Percentiles rank a stretch among this genome's conserved stretches.
Evolutionary conservation across 2,888 invertebrate genomes (phyloP).

Genomic region (Branchipolynoe longqiensis): DNA sequence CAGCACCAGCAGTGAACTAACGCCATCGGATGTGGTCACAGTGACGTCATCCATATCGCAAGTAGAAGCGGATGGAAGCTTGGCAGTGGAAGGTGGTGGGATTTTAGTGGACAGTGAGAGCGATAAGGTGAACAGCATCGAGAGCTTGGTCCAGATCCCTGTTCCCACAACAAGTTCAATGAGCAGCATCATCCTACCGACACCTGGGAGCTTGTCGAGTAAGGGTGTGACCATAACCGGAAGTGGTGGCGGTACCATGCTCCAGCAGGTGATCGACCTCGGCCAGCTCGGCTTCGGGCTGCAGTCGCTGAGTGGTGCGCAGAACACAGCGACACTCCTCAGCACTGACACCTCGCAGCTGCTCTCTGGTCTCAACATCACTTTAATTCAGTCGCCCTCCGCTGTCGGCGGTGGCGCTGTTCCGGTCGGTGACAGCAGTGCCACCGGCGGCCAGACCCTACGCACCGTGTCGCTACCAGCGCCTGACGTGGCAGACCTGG

Average conservation of each 20-base stretch:
- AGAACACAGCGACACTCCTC: not conserved
- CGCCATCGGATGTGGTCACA: not conserved
- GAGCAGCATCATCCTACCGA: slow-evolving; percentile 32
- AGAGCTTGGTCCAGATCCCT: slow-evolving; percentile 35
- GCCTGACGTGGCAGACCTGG: not conserved
- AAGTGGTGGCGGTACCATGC: not conserved
- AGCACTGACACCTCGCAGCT: slow-evolving; percentile 2
- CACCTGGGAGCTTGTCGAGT: not conserved
- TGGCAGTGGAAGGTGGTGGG: not conserved
- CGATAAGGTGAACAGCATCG: not conserved
- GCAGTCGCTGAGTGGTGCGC: not conserved
- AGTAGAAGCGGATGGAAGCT: not conserved
- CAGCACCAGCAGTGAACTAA: too few species aligned
- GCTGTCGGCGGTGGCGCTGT: not conserved
- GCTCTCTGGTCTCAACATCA: slow-evolving; percentile 17
- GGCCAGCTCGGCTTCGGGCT: slow-evolving; percentile 19
- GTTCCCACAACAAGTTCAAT: not conserved
- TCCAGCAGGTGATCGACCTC: slow-evolving; percentile 42
- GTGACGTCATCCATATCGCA: not conserved
- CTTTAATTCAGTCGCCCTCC: slow-evolving; percentile 1
- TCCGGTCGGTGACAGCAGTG: not conserved
- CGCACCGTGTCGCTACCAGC: too few species aligned
- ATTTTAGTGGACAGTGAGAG: not conserved
- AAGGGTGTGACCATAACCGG: too few species aligned
- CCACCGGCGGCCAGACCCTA: not conserved